phyloP scores from a whole-genome alignment of 2,888 invertebrate genomes.

The Coremacera marginata region DNA sequence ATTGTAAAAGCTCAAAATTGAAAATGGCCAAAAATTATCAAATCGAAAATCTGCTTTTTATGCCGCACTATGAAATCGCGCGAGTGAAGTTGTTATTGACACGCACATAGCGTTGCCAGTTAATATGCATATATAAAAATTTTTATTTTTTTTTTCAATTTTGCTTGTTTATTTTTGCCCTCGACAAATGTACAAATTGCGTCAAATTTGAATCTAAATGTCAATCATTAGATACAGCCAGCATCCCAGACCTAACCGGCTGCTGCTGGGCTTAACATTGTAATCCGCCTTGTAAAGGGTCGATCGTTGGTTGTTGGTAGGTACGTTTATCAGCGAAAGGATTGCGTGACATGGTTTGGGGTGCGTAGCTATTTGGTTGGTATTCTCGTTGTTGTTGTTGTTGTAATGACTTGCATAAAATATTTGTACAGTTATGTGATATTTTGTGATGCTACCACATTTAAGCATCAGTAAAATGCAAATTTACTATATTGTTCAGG shows the following conservation, averaged over 20 bases:
- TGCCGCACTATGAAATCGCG: neutral
- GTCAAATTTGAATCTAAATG: slow-evolving; percentile 41
- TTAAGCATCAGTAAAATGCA: slow-evolving; percentile 27
- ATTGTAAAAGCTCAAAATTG: too few species aligned
- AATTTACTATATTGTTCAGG: slow-evolving; percentile 7
- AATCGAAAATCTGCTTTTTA: slow-evolving; percentile 20
- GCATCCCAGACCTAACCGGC: neutral
- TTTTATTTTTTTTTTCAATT: neutral
- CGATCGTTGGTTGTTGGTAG: neutral
- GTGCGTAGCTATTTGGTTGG: neutral
- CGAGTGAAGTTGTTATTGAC: slow-evolving; percentile 15
- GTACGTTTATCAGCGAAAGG: neutral
- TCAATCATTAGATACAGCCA: slow-evolving; percentile 39
- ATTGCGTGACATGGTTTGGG: neutral
- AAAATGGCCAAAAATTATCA: neutral
- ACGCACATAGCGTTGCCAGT: neutral
- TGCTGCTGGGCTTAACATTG: slow-evolving; percentile 28
- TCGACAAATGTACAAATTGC: slow-evolving; percentile 29
- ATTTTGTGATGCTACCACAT: slow-evolving; percentile 11
- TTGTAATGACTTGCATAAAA: slow-evolving; percentile 30
- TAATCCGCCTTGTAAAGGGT: slow-evolving; percentile 23
- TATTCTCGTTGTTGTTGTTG: slow-evolving; percentile 7
- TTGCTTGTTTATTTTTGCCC: neutral
- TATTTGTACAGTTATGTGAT: slow-evolving; percentile 30
- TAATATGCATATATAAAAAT: neutral